These are phyloP conservation scores for Diplosoma virens DNA, from an alignment of 23 tunicate genomes.

Conservation along the genomic window DNA sequence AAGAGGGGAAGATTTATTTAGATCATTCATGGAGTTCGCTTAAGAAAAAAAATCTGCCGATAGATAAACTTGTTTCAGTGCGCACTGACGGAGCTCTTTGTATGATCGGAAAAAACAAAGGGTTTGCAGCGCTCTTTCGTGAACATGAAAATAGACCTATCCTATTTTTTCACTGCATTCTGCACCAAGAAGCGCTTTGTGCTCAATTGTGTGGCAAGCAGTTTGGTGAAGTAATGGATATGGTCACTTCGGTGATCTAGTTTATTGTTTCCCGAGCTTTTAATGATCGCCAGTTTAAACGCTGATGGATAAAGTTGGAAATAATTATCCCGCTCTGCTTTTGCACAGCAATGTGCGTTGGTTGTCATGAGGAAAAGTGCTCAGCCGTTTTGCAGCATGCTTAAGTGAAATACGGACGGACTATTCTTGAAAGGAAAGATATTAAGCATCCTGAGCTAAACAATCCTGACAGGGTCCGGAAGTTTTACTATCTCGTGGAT, in stretches of 20 bases:
- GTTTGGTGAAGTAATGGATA: constrained; percentile 40
- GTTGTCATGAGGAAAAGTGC: constrained; percentile 44
- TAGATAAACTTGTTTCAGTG: constrained; percentile 45
- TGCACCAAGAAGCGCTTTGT: constrained; percentile 27
- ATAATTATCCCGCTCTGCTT: constrained; percentile 42
- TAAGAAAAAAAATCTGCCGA: constrained; percentile 31
- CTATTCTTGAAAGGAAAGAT: constrained; percentile 35
- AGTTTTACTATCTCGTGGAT: constrained; percentile 47
- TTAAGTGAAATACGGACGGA: constrained; percentile 37
- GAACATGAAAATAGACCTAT: constrained; percentile 42
- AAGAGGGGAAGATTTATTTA: constrained; percentile 42
- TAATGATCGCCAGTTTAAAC: constrained; percentile 23
- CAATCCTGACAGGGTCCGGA: constrained; percentile 28
- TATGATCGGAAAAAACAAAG: constrained; percentile 35
- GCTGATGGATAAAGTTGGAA: constrained; percentile 34
- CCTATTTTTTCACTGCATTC: constrained; percentile 39
- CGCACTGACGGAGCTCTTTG: constrained; percentile 43
- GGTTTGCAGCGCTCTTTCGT: constrained; percentile 19
- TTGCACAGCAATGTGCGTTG: constrained; percentile 45
- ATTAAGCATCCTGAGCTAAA: constrained; percentile 46
- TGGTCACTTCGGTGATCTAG: constrained; percentile 38
- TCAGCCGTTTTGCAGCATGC: constrained; percentile 42
- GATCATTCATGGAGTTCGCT: constrained; percentile 26
- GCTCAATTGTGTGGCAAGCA: constrained; percentile 37
- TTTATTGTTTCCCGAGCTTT: constrained; percentile 32